Evolutionary conservation across 2,113 vertebrate species (phyloP), one percentile per base, ranked within the genome.

Genomic region (Sardina pilchardus): DNA sequence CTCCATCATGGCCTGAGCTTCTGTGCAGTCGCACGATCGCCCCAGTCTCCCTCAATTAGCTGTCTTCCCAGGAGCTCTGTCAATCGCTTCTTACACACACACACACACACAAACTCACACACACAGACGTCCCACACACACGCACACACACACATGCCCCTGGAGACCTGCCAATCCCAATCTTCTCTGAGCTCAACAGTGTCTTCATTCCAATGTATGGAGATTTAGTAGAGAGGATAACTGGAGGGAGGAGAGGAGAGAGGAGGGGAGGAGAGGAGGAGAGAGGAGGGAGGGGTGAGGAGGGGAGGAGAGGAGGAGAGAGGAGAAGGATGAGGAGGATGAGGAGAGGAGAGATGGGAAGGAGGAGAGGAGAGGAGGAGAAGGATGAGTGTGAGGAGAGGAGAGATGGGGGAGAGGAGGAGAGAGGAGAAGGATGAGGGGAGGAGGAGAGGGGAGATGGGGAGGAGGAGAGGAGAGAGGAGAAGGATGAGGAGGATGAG

Each of bases 21-120:
- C 90, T 88, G 88, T 89, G 59, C 89, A 82, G 86, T 91, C 91
- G 89, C 91, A 78, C 71, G 21, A 6, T 67, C 91, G 92, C 91
- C 89, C 90, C 89, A 90, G 92, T 94, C 93, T 92, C 87, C 90
- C 90, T 92, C 94, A 94, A 93, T 95, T 95, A 95, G 92, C 92
- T 91, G 86, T 90, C 89, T 86, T 90, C 92, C 92, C n/a, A 83
- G 91, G 89, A 94, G 91, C 89, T 88, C 91, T 92, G 94, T 94
- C 93, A 84, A 93, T 94, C 92, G 26, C 34, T 14, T 78, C 34
- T 36, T 19, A 36, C 30, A 71, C 63, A 30, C 63, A 71, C 63
- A 71, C 63, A 71, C 63, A 71, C 63, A 71, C 63, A 71, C 63
- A 30, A 3, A 71, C 63, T 34, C 26, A 71, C 63, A 71, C 59